Base-by-base conservation (phyloP, 2,888 invertebrate genomes). In the Eutolmus rufibarbis region DNA sequence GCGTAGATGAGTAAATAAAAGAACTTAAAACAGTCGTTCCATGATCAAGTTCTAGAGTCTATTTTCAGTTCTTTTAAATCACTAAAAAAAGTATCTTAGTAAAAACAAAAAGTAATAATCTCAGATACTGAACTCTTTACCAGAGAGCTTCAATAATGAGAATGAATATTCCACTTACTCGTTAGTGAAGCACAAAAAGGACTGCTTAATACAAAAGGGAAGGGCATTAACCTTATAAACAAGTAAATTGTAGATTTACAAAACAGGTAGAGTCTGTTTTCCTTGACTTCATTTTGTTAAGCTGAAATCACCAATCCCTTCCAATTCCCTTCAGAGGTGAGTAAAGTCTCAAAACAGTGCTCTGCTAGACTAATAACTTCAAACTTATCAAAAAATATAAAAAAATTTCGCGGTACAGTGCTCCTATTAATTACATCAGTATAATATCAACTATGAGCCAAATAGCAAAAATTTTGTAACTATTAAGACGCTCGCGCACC, bases 401-500 rank as follows among this genome's bases (percentile, higher is more conserved):
- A 40, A 37, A 40, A 40, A 9, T 5, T 23, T 57, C 23, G n/a
- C 57, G n/a, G 57, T 57, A 28, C 9, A 66, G 23, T 66, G 14
- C 19, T 23, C 66, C 23, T 66, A 12, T 66, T 66, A 66, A 23
- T 57, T 66, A 28, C 19, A 66, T 66, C 66, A 66, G 5, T 79
- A 79, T 79, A 79, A 51, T 28, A 79, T 51, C 31, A 56, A 40
- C 28, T 43, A 40, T 12, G 23, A 12, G 31, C n/a, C 79, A 31
- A 79, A 79, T 79, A 31, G 56, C 79, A 51, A 79, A 66, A 46
- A 79, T 79, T 79, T 51, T 51, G 79, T 79, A 79, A 79, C 31
- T 8, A 79, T 79, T 51, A 51, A 79, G 23, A 31, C 19, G n/a
- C 76, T 31, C 34, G 16, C 76, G 76, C 43, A 51, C 40, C 79